Evolutionary conservation across 2,113 vertebrate genomes (phyloP).

Genomic region (Chloroceryle aenea): DNA sequence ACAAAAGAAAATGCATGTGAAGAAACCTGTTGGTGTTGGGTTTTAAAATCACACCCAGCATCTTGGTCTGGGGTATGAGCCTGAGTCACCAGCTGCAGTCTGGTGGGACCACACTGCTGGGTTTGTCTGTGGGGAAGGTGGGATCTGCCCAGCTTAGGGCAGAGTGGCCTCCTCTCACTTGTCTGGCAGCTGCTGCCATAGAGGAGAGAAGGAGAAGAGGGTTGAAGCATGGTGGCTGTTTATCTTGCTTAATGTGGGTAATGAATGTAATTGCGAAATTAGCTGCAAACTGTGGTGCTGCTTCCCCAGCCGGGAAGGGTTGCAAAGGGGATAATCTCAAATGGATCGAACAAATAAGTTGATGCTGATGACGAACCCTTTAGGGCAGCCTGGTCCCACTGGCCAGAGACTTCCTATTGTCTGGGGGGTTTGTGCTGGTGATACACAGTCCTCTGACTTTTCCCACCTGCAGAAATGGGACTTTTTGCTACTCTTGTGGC

Average conservation of each 20-base stretch:
- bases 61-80: rapidly evolving
- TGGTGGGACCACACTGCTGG: rapidly evolving
- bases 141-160: rapidly evolving
- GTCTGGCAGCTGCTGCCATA: background rate
- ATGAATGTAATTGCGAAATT: background rate
- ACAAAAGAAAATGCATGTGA: rapidly evolving
- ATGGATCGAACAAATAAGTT: background rate
- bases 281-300: background rate
- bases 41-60: background rate
- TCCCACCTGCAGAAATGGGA: rapidly evolving
- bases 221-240: background rate
- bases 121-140: background rate
- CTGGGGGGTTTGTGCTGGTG: background rate
- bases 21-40: rapidly evolving
- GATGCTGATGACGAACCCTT: background rate
- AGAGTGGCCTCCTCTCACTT: rapidly evolving
- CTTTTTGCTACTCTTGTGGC: background rate
- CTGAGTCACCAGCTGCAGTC: background rate
- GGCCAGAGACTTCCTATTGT: background rate
- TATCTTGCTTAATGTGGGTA: background rate
- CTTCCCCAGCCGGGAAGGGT: background rate
- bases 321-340: background rate
- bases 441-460: background rate
- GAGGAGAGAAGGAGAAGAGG: background rate
- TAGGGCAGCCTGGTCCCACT: background rate